Evolutionary conservation across 92 coral and sea anemone species (phyloP), one percentile per base, ranked within the genome.

Genomic region (Paramuricea clavata): DNA sequence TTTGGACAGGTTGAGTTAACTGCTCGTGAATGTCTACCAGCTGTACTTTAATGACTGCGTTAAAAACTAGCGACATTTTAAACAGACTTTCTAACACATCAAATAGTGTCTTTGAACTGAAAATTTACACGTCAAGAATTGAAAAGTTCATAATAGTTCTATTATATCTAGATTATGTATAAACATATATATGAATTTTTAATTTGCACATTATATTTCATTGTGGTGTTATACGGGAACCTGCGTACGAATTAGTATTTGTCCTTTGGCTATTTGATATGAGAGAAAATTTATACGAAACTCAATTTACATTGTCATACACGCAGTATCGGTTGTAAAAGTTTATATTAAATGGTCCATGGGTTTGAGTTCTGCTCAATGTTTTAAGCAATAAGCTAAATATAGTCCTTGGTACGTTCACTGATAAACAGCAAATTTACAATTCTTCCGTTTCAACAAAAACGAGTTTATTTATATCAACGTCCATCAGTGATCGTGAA

Each of bases 381-480:
- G 57, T 13, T 73, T 30, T 73, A 42, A 41, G 56, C 79, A 73
- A 73, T 23, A 52, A 41, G 59, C 79, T 73, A 21, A 41, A 44
- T n/a, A 12, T 73, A 54, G 62, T 54, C 62, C 26, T 19, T 54
- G 5, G 10, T 65, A 28, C 72, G 22, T 65, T 65, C 72, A 65
- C 72, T 65, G 72, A 65, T 33, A 65, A 65, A 65, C 72, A 65
- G 10, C 39, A 65, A 72, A 72, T 17, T 72, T 60, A 79, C 22
- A 43, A 43, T 74, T 10, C 21, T 42, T 65, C 84, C 84, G 72
- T 79, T 57, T 79, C 73, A 79, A 79, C 73, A 79, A 79, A 79
- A 79, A 79, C 73, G 84, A 79, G 70, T 60, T 65, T 13, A 26
- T 65, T 79, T 41, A 60, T 31, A 31, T 31, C 44, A 36, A 33